Evolutionary conservation across 2,113 vertebrate genomes (phyloP), one percentile per base, ranked within the genome.

Genomic region (Lasiurus cinereus): DNA sequence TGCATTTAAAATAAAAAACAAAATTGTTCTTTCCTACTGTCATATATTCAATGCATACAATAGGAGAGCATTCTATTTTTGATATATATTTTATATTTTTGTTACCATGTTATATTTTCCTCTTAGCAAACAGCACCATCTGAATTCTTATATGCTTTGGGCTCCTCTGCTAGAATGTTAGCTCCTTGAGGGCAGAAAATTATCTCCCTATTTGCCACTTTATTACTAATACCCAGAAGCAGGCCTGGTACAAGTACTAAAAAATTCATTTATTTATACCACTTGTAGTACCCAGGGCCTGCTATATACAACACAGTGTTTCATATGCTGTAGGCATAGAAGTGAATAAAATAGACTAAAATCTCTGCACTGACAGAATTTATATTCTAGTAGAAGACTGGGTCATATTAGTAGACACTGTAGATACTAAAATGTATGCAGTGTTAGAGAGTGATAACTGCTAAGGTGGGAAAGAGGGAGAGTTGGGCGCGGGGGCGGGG

Each of bases 101-200:
- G 22, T 83, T 52, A 73, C 6, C 11, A 0, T 94, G 27, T 46
- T 82, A 11, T 62, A 64, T 87, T 93, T 94, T 66, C 27, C 39
- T 91, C 27, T 56, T 67, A 59, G 39, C 5, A 88, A 70, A 82
- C 1, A 70, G 43, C 18, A 66, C 4, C 27, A 80, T 76, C 29
- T 88, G 82, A 73, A 83, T 62, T 85, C 88, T 46, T 48, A 62
- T 80, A 74, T 79, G 59, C 78, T 91, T 86, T 88, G 46, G 36
- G 74, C 46, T 93, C 43, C 7, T 93, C 74, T 80, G 31, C 8
- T 77, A 78, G 36, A 21, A 85, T 29, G 31, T 39, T 77, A 73
- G 15, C 67, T 89, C 18, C 3, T 2, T 0, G 52, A 80, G 19
- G 76, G 39, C n/a, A 72, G 21, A n/a, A 84, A 48, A 2, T 22